phyloP scores from a whole-genome alignment of 2,797 vertebrate genomes.

The Galagoides demidoff region DNA sequence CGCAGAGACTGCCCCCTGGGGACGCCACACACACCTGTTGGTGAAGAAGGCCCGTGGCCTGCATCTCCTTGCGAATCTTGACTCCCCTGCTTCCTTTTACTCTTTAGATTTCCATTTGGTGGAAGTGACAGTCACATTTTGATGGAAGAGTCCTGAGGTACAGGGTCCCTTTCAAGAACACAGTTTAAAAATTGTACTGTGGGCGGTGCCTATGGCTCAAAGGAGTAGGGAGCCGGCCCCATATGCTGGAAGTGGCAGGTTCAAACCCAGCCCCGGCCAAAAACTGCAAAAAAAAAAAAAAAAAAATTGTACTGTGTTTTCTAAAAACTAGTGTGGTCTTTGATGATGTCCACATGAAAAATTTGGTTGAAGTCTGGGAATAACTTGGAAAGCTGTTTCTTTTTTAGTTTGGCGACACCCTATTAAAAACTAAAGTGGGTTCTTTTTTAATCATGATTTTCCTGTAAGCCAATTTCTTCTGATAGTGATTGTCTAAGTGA shows the following conservation, averaged over 20 bases:
- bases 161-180: slow-evolving; percentile 89
- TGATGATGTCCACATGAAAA: slow-evolving; percentile 93
- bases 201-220: neutral
- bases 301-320: slow-evolving; percentile 90
- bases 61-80: slow-evolving; percentile 77
- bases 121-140: slow-evolving; percentile 81
- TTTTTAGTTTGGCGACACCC: slow-evolving; percentile 92
- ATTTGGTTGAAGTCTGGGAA: slow-evolving; percentile 92
- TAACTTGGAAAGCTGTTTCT: slow-evolving; percentile 90
- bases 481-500: slow-evolving; percentile 94
- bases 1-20: slow-evolving; percentile 91
- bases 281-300: too few relatives aligned
- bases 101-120: slow-evolving; percentile 79
- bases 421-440: slow-evolving; percentile 84
- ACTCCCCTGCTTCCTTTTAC: slow-evolving; percentile 82
- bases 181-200: slow-evolving; percentile 91
- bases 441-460: slow-evolving; percentile 87
- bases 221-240: too few relatives aligned
- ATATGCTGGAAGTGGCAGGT: too few relatives aligned
- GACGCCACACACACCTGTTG: slow-evolving; percentile 89
- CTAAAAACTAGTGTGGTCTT: slow-evolving; percentile 91
- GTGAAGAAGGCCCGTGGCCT: slow-evolving; percentile 91
- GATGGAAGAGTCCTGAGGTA: slow-evolving; percentile 87
- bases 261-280: too few relatives aligned
- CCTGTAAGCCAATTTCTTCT: slow-evolving; percentile 92